These are phyloP conservation scores for Sebastes dallii DNA, from an alignment of 2,797 vertebrate genomes.

Conservation along the genomic window DNA sequence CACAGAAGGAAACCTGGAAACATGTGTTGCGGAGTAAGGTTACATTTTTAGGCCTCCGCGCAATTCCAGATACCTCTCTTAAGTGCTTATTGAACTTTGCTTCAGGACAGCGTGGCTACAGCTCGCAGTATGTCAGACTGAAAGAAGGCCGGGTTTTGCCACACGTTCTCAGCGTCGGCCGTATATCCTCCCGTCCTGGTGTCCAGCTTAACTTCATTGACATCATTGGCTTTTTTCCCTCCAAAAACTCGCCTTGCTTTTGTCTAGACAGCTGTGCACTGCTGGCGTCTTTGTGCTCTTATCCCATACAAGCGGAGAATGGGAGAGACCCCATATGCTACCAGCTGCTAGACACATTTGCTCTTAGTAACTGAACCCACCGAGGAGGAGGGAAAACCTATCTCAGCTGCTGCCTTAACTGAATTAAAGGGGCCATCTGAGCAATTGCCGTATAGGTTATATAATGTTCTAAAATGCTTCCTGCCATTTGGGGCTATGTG, in stretches of 20 bases:
- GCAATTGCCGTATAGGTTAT: constrained; percentile 45
- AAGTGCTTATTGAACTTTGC: constrained; percentile 30
- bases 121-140: background rate
- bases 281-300: constrained; percentile 73
- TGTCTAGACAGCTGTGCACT: constrained; percentile 80
- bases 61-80: constrained; percentile 5
- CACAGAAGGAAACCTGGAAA: constrained; percentile 50
- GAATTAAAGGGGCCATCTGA: constrained; percentile 59
- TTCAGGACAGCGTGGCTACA: constrained; percentile 2
- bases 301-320: constrained; percentile 41
- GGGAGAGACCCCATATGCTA: constrained; percentile 64
- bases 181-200: constrained; percentile 27
- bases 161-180: background rate
- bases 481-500: constrained; percentile 24
- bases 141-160: constrained; percentile 14
- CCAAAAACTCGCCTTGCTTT: constrained; percentile 51
- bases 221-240: constrained; percentile 50
- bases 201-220: constrained; percentile 55
- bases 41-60: constrained; percentile 43
- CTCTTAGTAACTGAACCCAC: constrained; percentile 66
- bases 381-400: constrained; percentile 32
- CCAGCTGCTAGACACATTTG: constrained; percentile 80
- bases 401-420: constrained; percentile 53
- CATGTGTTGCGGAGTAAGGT: constrained; percentile 60
- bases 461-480: constrained; percentile 43